Percentiles rank a stretch among this genome's conserved stretches.
These are phyloP conservation scores for Echinometra lucunter DNA, from an alignment of 53 echinoderm and acorn worm species.

Conservation along the genomic window DNA sequence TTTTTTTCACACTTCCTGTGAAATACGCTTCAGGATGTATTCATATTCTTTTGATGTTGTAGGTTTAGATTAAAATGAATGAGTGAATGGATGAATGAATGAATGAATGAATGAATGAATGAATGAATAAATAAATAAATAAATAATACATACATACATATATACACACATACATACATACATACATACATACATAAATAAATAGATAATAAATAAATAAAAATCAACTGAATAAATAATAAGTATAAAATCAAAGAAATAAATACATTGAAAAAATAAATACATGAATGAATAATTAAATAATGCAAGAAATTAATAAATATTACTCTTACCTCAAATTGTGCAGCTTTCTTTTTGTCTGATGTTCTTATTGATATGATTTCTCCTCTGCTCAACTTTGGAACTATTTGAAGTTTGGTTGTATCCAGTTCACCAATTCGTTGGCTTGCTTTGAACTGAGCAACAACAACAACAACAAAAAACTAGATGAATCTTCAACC, in stretches of 20 bases:
- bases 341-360: slow-evolving; percentile 86
- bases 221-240: too few relatives aligned
- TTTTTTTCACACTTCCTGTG: neutral
- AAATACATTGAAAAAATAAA: too few relatives aligned
- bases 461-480: neutral
- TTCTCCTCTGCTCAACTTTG: slow-evolving; percentile 72
- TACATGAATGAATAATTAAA: neutral
- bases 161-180: too few relatives aligned
- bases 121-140: too few relatives aligned
- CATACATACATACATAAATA: too few relatives aligned
- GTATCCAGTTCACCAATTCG: slow-evolving; percentile 81
- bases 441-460: slow-evolving; percentile 85
- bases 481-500: too few relatives aligned
- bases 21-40: neutral
- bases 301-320: too few relatives aligned
- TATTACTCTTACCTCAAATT: slow-evolving; percentile 83
- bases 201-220: too few relatives aligned
- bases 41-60: neutral
- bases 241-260: too few relatives aligned
- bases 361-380: slow-evolving; percentile 74
- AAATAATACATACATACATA: too few relatives aligned
- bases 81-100: too few relatives aligned
- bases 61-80: neutral
- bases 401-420: slow-evolving; percentile 78
- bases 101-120: too few relatives aligned